Base-by-base conservation (phyloP, 2,113 vertebrate genomes). In the Tragelaphus strepsiceros region DNA sequence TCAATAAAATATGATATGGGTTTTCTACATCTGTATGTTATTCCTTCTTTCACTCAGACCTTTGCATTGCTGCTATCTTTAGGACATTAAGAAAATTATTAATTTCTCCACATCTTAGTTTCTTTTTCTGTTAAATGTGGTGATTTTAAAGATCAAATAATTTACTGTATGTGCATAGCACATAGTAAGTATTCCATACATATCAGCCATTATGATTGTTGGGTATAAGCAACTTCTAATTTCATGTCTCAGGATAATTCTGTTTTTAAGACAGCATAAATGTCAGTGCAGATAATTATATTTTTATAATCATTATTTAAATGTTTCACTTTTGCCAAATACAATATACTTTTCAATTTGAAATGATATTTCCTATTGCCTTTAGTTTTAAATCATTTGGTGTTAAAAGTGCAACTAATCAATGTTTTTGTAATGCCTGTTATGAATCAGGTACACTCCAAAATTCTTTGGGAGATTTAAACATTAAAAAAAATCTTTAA, bases 241-340 rank as follows among this genome's bases (percentile, higher is more conserved):
- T 4, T 53, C 59, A 81, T 35, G 6, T 61, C 85, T 74, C 39
- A 88, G 51, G 39, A 78, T 80, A 92, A 98, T 97, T 83, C 53
- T 61, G 26, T 22, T 71, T 94, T 95, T 87, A 39, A 49, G 8
- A 84, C 88, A 97, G 32, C 96, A 98, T 90, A 91, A 92, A 92
- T 78, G 16, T 93, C 94, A 95, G 13, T 97, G 56, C 71, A 92
- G 97, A 94, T 53, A 93, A 96, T 92, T 98, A 62, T 90, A n/a
- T 81, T 95, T 95, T 94, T 58, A 77, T 97, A 85, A 94, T 93
- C 62, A 96, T 92, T 94, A 30, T 88, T 98, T 84, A 51, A 96
- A 98, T 61, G 62, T 92, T 98, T 97, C 98, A 62, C 83, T 96
- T 90, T 97, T 96, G 92, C 39, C 78, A 98, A 96, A 86, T 94